Percentiles rank a stretch among this genome's conserved stretches.
phyloP scores from a whole-genome alignment of 1,140 invertebrate species.

The Acromyrmex charruanus region DNA sequence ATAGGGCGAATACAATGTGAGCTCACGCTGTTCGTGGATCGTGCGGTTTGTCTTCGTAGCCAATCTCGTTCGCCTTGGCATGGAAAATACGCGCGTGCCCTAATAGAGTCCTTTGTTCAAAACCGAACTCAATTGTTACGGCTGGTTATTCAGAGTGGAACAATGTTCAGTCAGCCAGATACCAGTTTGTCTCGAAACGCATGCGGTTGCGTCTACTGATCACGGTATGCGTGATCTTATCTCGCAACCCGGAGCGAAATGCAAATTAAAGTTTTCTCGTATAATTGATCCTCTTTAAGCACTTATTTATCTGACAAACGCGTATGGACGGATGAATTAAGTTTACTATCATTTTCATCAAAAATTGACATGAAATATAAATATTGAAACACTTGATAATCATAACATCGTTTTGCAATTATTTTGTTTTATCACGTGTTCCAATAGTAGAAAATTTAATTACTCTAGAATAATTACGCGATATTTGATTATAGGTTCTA shows the following conservation, averaged over 20 bases:
- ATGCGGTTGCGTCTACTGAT: constrained; percentile 27
- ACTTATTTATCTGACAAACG: constrained; percentile 31
- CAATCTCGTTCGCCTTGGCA: constrained; percentile 80
- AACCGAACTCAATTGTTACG: constrained; percentile 74
- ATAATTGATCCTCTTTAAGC: constrained; percentile 56
- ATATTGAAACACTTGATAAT: constrained; percentile 31
- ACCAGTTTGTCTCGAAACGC: constrained; percentile 51
- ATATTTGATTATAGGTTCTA: background rate
- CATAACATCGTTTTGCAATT: constrained; percentile 28
- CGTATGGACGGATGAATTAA: constrained; percentile 24
- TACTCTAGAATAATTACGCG: constrained; percentile 1
- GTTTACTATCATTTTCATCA: constrained; percentile 25
- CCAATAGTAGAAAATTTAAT: background rate
- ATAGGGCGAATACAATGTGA: constrained; percentile 73
- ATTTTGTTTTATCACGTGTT: constrained; percentile 7
- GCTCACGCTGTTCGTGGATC: constrained; percentile 72
- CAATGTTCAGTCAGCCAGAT: constrained; percentile 65
- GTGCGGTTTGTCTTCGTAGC: constrained; percentile 77
- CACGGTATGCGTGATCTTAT: constrained; percentile 50
- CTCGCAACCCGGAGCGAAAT: constrained; percentile 46
- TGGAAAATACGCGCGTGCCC: constrained; percentile 77
- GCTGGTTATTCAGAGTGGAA: constrained; percentile 62
- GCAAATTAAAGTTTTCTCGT: constrained; percentile 59
- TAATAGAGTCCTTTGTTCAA: constrained; percentile 77
- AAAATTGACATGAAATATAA: constrained; percentile 32